Evolutionary conservation across 2,797 vertebrate genomes (phyloP), one percentile per base, ranked within the genome.

Genomic region (Liasis olivaceus): DNA sequence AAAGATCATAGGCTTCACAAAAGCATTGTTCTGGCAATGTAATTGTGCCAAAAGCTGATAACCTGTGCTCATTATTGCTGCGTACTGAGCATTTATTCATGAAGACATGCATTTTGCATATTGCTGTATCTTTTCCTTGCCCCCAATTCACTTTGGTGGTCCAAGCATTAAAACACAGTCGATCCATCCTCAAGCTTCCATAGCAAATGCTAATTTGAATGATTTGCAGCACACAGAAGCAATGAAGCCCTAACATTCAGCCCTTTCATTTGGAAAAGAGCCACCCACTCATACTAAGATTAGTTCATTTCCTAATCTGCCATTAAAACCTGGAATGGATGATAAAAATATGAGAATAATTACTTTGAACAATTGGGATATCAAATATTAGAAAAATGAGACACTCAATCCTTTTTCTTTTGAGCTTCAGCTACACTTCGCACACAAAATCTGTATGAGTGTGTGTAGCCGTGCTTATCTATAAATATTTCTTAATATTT

Each of bases 1-100:
- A 93, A 95, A 94, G 93, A 93, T 13, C 66, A 94, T 87, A 94
- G 95, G 92, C 56, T 84, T 54, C 88, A 91, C 90, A 87, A 88
- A 95, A 95, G 92, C 90, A 5, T 3, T 93, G 60, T 72, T 94
- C 89, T 92, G 77, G 85, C 0, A 1, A 93, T 47, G 84, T 90
- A 93, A 88, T 88, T 81, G n/a, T 94, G 24, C 92, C 85, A 92
- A 95, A 89, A 66, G 0, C 56, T 95, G 88, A 92, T 42, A 90
- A 91, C 36, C 1, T 91, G 72, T 69, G 1, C 85, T 5, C n/a
- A 93, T 5, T 66, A 93, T 89, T 24, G 2, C 15, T 93, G 11
- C 60, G 69, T n/a, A 66, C 47, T 51, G 4, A 77, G 31, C 89
- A 89, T 66, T 92, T 2, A n/a, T 58, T 93, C 72, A 72, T 87